Conservation (phyloP, 2,888 invertebrate species). For the Elysia crispata region DNA sequence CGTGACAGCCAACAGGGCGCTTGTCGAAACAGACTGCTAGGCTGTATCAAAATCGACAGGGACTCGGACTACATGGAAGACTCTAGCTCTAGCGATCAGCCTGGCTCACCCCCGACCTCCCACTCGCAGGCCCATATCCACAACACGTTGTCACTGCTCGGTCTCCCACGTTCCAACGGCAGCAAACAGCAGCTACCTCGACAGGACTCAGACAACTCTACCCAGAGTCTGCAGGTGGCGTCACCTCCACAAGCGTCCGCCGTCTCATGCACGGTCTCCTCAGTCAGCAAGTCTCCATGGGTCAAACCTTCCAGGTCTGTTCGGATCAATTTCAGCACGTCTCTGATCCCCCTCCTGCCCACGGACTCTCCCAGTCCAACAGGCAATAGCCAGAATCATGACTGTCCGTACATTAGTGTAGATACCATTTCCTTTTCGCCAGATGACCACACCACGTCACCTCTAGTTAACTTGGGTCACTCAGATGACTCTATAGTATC, state of each 20-base stretch:
- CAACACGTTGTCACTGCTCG: neutral
- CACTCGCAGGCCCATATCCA: slow-evolving; percentile 41
- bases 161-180: slow-evolving; percentile 23
- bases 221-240: slow-evolving; percentile 19
- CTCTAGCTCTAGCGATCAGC: slow-evolving; percentile 77
- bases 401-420: slow-evolving; percentile 11
- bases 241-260: no score
- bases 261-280: no score
- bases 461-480: neutral
- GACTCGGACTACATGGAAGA: slow-evolving; percentile 81
- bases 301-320: slow-evolving; percentile 30
- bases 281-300: neutral
- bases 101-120: slow-evolving; percentile 67
- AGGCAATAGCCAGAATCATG: no score
- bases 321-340: slow-evolving; percentile 51
- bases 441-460: neutral
- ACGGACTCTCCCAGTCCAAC: slow-evolving; percentile 55
- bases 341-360: slow-evolving; percentile 59
- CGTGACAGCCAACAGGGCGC: slow-evolving; percentile 49
- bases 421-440: slow-evolving; percentile 17
- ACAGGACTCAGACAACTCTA: slow-evolving; percentile 40
- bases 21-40: slow-evolving; percentile 55
- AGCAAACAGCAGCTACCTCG: slow-evolving; percentile 5
- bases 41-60: slow-evolving; percentile 80
- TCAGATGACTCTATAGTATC: no score